Conservation (phyloP, 2,888 invertebrate genomes). For the Pterostichus niger region DNA sequence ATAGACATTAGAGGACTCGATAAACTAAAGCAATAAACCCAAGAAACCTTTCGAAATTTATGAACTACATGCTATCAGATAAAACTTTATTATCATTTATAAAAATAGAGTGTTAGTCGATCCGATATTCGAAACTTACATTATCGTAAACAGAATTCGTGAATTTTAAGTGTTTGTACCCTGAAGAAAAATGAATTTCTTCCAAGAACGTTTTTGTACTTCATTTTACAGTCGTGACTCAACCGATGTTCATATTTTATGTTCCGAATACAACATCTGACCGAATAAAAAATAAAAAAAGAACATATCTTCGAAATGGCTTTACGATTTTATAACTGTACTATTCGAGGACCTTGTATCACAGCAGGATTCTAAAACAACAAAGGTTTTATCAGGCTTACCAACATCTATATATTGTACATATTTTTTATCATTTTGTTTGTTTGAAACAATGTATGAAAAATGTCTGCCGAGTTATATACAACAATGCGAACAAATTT, state of each 20-base stretch:
- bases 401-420: slow-evolving; percentile 53
- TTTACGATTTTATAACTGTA: slow-evolving; percentile 65
- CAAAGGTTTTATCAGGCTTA: slow-evolving; percentile 60
- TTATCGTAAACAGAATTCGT: slow-evolving; percentile 41
- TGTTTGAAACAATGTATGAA: slow-evolving; percentile 51
- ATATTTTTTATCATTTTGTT: slow-evolving; percentile 47
- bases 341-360: slow-evolving; percentile 64
- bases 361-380: slow-evolving; percentile 61
- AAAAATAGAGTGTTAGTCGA: slow-evolving; percentile 2
- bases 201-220: slow-evolving; percentile 48
- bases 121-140: slow-evolving; percentile 14
- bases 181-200: slow-evolving; percentile 49
- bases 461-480: slow-evolving; percentile 35
- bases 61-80: background rate
- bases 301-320: slow-evolving; percentile 54
- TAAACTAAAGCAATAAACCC: slow-evolving; percentile 30
- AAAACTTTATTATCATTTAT: slow-evolving; percentile 47
- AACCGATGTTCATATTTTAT: slow-evolving; percentile 60
- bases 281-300: slow-evolving; percentile 53
- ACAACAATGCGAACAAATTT: slow-evolving; percentile 58
- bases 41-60: slow-evolving; percentile 12
- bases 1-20: slow-evolving; percentile 1
- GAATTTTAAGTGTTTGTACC: slow-evolving; percentile 41
- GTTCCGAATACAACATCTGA: slow-evolving; percentile 54
- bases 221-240: slow-evolving; percentile 58